Conservation (phyloP, 2,888 invertebrate genomes). For the Drosophila greeni region DNA sequence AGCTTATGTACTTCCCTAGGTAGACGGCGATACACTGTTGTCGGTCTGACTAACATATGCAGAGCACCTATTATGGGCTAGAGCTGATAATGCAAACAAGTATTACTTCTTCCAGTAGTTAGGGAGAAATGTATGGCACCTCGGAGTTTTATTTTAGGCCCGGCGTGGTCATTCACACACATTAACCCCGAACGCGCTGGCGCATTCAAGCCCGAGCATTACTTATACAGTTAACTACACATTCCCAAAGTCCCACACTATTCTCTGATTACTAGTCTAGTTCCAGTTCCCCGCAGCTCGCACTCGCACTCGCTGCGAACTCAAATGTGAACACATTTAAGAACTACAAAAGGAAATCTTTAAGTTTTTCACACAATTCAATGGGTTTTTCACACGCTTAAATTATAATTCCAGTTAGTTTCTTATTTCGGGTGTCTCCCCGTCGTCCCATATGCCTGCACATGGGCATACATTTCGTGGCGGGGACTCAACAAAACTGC, state of each 20-base stretch:
- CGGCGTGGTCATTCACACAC: constrained; percentile 49
- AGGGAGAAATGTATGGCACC: constrained; percentile 7
- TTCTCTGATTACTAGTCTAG: constrained; percentile 17
- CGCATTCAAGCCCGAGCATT: constrained; percentile 49
- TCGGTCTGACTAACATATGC: not conserved
- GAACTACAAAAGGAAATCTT: constrained; percentile 53
- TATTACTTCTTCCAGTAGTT: not conserved
- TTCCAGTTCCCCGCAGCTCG: constrained; percentile 1
- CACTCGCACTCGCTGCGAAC: constrained; percentile 18
- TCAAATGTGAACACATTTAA: constrained; percentile 63
- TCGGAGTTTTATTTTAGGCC: not conserved
- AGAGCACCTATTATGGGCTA: not conserved
- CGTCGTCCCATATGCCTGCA: constrained; percentile 39
- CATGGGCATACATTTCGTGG: constrained; percentile 63
- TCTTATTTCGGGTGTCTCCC: constrained; percentile 41
- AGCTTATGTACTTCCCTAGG: constrained; percentile 2
- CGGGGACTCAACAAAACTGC: constrained; percentile 37
- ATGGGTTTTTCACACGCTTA: constrained; percentile 73
- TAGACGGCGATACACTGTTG: not conserved
- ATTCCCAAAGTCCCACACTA: constrained; percentile 28
- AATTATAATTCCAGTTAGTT: constrained; percentile 70
- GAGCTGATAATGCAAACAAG: constrained; percentile 2
- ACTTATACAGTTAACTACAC: constrained; percentile 59
- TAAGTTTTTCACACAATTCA: constrained; percentile 75
- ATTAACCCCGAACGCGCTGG: constrained; percentile 24